phyloP scores from a whole-genome alignment of 1,140 invertebrate species.

The Drosophila sp. region DNA sequence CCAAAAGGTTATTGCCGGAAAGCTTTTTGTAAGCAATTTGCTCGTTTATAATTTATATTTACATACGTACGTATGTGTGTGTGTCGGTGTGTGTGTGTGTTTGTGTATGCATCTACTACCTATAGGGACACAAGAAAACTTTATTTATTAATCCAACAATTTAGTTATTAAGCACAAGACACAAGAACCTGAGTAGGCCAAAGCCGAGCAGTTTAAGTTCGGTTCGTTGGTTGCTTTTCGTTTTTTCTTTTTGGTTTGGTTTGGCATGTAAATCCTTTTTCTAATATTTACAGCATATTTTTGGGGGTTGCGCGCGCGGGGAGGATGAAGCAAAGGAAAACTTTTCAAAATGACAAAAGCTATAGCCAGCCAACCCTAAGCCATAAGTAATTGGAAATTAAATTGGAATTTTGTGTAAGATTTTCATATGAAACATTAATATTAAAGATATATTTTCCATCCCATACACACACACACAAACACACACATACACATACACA shows the following conservation, averaged over 20 bases:
- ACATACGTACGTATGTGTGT: neutral
- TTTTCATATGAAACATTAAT: slow-evolving; percentile 6
- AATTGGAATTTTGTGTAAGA: slow-evolving; percentile 39
- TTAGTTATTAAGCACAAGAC: slow-evolving; percentile 39
- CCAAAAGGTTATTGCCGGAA: slow-evolving; percentile 9
- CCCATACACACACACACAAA: too few relatives aligned
- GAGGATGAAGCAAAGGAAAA: neutral
- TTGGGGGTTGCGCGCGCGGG: neutral
- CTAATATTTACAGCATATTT: neutral
- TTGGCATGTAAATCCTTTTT: slow-evolving; percentile 39
- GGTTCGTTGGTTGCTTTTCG: neutral
- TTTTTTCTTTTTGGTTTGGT: neutral
- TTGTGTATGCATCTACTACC: neutral
- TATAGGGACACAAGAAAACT: slow-evolving; percentile 8
- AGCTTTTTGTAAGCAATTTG: slow-evolving; percentile 12
- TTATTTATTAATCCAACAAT: slow-evolving; percentile 52
- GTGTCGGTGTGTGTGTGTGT: neutral
- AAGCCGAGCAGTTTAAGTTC: neutral
- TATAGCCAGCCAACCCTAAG: slow-evolving; percentile 29
- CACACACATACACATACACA: too few relatives aligned
- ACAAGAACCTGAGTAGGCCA: neutral
- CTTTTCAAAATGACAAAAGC: slow-evolving; percentile 19
- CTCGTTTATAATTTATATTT: slow-evolving; percentile 36
- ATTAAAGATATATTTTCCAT: neutral
- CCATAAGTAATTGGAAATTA: slow-evolving; percentile 64